phyloP scores from a whole-genome alignment of 1,140 invertebrate species.

The Zeugodacus cucurbitae region DNA sequence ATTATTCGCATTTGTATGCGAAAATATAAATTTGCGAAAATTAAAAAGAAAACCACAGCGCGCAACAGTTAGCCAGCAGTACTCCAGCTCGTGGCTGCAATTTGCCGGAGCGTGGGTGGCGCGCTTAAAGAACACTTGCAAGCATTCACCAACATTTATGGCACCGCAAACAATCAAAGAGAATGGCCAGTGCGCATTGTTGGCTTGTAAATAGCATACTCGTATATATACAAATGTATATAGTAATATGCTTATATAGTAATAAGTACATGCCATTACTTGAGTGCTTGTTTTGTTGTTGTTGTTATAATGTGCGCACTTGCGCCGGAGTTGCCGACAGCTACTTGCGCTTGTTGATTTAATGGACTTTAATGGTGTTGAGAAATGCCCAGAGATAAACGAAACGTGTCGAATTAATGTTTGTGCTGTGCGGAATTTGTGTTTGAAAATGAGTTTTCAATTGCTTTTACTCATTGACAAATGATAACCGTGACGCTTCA shows the following conservation, averaged over 20 bases:
- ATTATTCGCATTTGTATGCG: background rate
- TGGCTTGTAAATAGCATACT: background rate
- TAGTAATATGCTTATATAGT: background rate
- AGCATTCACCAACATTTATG: background rate
- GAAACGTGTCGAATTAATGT: conserved; percentile 15
- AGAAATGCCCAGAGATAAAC: background rate
- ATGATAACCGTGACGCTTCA: background rate
- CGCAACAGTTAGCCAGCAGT: background rate
- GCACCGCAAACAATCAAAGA: conserved; percentile 18
- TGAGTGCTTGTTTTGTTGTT: background rate
- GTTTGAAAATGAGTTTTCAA: background rate
- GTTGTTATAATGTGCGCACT: background rate
- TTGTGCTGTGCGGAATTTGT: background rate
- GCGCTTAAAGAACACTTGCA: background rate
- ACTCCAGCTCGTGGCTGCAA: background rate
- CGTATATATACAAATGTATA: background rate
- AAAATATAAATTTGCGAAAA: background rate
- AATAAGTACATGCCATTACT: background rate
- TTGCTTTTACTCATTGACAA: background rate
- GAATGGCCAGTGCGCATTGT: background rate
- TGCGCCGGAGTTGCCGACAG: background rate
- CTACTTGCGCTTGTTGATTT: background rate
- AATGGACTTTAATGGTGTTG: conserved; percentile 13
- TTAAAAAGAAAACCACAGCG: background rate
- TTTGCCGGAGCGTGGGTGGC: background rate